Percentiles rank a stretch among this genome's conserved stretches.
Conservation (phyloP, 2,797 vertebrate species). For the Phalloptychus januarius region DNA sequence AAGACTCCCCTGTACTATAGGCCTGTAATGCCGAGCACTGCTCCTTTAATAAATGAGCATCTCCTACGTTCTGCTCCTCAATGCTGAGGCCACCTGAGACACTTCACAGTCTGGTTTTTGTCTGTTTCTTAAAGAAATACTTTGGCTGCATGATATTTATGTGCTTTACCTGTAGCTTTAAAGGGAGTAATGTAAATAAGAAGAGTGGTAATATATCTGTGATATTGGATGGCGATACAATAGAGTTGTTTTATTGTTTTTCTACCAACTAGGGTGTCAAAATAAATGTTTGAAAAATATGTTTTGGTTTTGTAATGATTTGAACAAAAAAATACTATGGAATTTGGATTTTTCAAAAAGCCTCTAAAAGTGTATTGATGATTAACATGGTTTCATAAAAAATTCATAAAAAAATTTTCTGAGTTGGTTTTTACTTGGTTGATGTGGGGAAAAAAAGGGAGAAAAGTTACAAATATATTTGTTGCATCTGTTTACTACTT, state of each 20-base stretch:
- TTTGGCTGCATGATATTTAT: conserved; percentile 78
- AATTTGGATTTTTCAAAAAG: background rate
- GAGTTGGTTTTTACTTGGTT: background rate
- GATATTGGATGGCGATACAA: background rate
- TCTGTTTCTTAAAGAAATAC: conserved; percentile 72
- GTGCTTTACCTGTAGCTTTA: conserved; percentile 49
- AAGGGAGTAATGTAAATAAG: conserved; percentile 72
- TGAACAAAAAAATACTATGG: background rate
- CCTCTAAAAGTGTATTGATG: background rate
- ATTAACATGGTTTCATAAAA: background rate
- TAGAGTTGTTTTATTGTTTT: conserved; percentile 11
- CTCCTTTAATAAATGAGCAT: conserved; percentile 61
- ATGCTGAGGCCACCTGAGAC: conserved; percentile 49
- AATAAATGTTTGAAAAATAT: conserved; percentile 56
- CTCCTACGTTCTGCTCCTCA: conserved; percentile 66
- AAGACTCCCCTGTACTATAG: conserved; percentile 61
- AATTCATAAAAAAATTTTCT: background rate
- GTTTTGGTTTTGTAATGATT: background rate
- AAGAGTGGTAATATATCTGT: conserved; percentile 78
- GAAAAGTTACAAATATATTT: background rate
- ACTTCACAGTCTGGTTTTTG: conserved; percentile 15
- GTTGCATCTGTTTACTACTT: background rate
- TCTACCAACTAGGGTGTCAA: conserved; percentile 23
- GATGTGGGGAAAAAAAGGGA: background rate
- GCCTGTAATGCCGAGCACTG: conserved; percentile 42